Evolutionary conservation across 2,797 vertebrate species (phyloP).

Genomic region (Gastrophryne carolinensis): DNA sequence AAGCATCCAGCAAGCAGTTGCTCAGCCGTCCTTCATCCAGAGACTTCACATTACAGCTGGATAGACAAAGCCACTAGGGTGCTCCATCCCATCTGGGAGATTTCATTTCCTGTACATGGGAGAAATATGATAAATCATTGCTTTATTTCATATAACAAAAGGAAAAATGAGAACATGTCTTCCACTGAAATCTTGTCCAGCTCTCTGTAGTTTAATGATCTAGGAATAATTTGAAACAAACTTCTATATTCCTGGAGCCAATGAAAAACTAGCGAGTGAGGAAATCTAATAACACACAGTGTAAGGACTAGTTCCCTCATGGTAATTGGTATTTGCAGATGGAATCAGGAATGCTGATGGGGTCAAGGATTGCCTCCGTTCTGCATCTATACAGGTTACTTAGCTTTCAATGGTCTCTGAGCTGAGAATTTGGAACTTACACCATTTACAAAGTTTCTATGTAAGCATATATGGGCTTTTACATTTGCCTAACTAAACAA

Average conservation of each 20-base stretch:
- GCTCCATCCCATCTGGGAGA: constrained; percentile 6
- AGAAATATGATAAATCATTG: constrained; percentile 42
- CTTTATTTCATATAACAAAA: constrained; percentile 9
- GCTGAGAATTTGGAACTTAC: too few species aligned
- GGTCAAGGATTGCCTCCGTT: background rate
- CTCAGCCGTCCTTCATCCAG: constrained; percentile 23
- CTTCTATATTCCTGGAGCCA: constrained; percentile 9
- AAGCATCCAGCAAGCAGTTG: constrained; percentile 31
- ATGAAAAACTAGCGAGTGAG: too few species aligned
- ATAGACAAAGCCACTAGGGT: constrained; percentile 2
- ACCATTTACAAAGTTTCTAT: background rate
- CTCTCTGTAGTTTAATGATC: constrained; percentile 5
- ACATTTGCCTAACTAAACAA: too few species aligned
- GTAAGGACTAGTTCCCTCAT: background rate
- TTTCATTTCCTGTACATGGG: constrained; percentile 35
- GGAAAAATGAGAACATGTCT: background rate
- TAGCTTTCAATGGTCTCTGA: too few species aligned
- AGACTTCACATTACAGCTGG: constrained; percentile 16
- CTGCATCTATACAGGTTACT: background rate
- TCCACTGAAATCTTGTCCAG: background rate
- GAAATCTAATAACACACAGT: background rate
- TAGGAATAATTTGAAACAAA: background rate
- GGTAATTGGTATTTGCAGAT: background rate
- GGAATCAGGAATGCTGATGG: background rate
- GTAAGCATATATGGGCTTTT: too few species aligned